Conservation (phyloP, 2,797 vertebrate species). For the Myiotriccus ornatus region DNA sequence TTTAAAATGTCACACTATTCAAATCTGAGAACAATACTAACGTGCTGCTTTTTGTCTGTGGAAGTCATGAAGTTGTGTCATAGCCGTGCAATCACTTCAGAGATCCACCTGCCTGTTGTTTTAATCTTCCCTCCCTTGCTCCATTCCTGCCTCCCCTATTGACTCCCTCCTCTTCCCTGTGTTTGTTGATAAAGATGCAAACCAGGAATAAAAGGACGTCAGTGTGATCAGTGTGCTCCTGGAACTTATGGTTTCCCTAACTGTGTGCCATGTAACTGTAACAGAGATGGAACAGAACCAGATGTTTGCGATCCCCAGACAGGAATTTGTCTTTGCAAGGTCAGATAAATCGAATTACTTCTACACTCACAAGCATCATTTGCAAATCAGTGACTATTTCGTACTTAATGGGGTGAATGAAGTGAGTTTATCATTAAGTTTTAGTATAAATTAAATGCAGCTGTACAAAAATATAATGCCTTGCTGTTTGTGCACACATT, state of each 20-base stretch:
- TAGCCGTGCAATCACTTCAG: not conserved
- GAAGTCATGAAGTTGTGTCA: not conserved
- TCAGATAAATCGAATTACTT: slow-evolving; percentile 63
- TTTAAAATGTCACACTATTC: not conserved
- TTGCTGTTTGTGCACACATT: not conserved
- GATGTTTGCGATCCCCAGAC: slow-evolving; percentile 84
- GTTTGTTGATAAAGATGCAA: slow-evolving; percentile 82
- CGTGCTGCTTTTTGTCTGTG: not conserved
- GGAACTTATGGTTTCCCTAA: slow-evolving; percentile 86
- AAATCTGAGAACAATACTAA: not conserved
- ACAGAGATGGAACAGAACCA: slow-evolving; percentile 77
- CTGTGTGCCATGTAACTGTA: slow-evolving; percentile 84
- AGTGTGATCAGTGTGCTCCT: slow-evolving; percentile 85
- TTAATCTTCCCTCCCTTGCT: not conserved
- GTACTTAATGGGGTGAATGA: not conserved
- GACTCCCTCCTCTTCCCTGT: not conserved
- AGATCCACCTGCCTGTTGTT: not conserved
- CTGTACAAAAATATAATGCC: not conserved
- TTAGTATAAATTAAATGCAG: not conserved
- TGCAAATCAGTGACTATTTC: not conserved
- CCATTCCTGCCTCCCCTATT: not conserved
- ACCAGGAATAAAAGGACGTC: slow-evolving; percentile 82
- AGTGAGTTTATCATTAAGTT: not conserved
- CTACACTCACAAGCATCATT: not conserved
- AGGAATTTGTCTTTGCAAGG: slow-evolving; percentile 91